phyloP scores from a whole-genome alignment of 2,113 vertebrate species.

The Chionodraco myersi region DNA sequence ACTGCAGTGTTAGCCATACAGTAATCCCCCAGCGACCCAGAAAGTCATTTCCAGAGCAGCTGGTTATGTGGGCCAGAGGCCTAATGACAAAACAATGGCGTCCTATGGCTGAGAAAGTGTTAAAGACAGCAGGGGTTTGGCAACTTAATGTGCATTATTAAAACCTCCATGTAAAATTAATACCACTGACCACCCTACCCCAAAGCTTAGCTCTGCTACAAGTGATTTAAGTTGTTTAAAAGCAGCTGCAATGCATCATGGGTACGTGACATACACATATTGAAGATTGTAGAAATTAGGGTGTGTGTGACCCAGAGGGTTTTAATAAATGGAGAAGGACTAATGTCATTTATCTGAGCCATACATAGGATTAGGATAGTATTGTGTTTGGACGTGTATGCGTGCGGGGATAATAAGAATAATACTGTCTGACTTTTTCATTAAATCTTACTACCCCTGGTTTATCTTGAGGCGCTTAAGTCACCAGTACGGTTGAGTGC shows the following conservation, averaged over 20 bases:
- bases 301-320: constrained; percentile 3
- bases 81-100: constrained; percentile 55
- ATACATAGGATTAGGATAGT: constrained; percentile 34
- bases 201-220: not conserved
- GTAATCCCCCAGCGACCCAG: constrained; percentile 77
- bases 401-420: constrained; percentile 20
- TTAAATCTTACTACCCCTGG: constrained; percentile 4
- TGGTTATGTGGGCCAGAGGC: constrained; percentile 65
- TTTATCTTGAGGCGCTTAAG: constrained; percentile 20
- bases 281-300: not conserved
- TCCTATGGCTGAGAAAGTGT: constrained; percentile 60
- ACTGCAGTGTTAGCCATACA: constrained; percentile 27
- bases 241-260: constrained; percentile 9
- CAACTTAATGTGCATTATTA: constrained; percentile 27
- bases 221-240: not conserved
- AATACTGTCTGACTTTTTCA: constrained; percentile 28
- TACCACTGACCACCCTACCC: not conserved
- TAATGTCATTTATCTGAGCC: constrained; percentile 18
- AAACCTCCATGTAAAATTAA: not conserved
- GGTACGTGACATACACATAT: constrained; percentile 2
- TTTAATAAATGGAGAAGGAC: constrained; percentile 24
- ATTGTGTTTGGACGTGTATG: not conserved
- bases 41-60: constrained; percentile 72
- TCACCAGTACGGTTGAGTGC: not conserved
- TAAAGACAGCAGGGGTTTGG: constrained; percentile 16